Evolutionary conservation across 1,140 invertebrate species (phyloP).

Genomic region (Marisa cornuarietis): DNA sequence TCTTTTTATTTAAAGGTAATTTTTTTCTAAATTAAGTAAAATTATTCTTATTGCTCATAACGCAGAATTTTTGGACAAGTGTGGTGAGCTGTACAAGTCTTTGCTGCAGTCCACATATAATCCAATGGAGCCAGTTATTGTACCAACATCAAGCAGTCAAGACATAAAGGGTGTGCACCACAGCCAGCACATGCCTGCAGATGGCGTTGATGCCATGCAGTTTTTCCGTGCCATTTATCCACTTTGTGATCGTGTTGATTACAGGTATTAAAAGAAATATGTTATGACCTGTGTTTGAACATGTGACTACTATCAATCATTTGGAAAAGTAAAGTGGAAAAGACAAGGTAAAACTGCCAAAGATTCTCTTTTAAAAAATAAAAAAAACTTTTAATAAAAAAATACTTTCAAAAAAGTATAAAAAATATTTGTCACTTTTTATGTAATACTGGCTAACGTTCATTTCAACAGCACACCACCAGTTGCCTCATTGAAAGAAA

Average conservation of each 20-base stretch:
- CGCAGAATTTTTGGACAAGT: slow-evolving; percentile 62
- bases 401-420: too few relatives aligned
- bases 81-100: slow-evolving; percentile 55
- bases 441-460: slow-evolving; percentile 22
- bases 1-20: neutral
- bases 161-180: slow-evolving; percentile 45
- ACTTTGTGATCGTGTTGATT: slow-evolving; percentile 52
- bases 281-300: too few relatives aligned
- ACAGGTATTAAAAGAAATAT: slow-evolving; percentile 43
- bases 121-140: slow-evolving; percentile 60
- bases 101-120: slow-evolving; percentile 52
- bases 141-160: slow-evolving; percentile 55
- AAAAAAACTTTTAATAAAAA: too few relatives aligned
- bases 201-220: slow-evolving; percentile 61
- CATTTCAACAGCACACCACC: slow-evolving; percentile 51
- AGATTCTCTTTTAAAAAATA: too few relatives aligned
- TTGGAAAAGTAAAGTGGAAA: too few relatives aligned
- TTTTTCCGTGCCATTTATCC: slow-evolving; percentile 59
- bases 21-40: too few relatives aligned
- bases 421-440: too few relatives aligned
- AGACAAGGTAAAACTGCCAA: too few relatives aligned
- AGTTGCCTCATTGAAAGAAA: slow-evolving; percentile 52
- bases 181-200: slow-evolving; percentile 45
- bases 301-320: too few relatives aligned
- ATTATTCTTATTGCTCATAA: slow-evolving; percentile 14